Evolutionary conservation across 2,888 invertebrate genomes (phyloP), one percentile per base, ranked within the genome.

Genomic region (Cabera pusaria): DNA sequence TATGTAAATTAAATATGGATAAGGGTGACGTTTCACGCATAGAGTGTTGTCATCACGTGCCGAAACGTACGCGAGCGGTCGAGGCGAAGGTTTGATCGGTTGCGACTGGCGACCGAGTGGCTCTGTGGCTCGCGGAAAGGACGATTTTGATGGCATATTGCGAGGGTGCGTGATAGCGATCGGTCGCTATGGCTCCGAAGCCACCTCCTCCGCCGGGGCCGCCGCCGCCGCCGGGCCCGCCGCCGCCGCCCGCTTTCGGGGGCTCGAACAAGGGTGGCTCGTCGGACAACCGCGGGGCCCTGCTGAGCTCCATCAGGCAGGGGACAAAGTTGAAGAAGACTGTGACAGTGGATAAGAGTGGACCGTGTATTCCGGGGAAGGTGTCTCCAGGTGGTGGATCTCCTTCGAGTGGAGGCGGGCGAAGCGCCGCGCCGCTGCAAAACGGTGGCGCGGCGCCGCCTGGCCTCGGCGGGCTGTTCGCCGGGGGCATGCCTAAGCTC

Each of bases 291-390:
- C 90, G 96, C 64, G 91, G 91, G 60, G 92, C 94, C 25, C 86
- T 97, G 40, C 85, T 97, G 22, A 93, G 92, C 64, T 95, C 96
- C 5, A 97, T 97, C 61, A 92, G 96, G 59, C 93, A 94, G 73
- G 97, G 97, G 38, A 84, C 93, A 31, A 91, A 91, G 61, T 84
- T 97, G 52, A 97, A 95, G 77, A 97, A 97, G 83, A 91, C 96
- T 33, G 93, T 93, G 0, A 97, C 97, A n/a, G 93, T 95, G 61
- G 97, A 98, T 73, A 95, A 96, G 80, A 97, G 97, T 91, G 94
- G 92, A 31, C 97, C 97, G 0, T 74, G 91, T 28, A 85, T 96
- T 53, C 87, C 93, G 56, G 95, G 96, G 80, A 91, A 90, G 77
- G 82, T 70, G 49, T 58, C 80, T 47, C 71, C 69, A 65, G 65